Percentiles rank a stretch among this genome's conserved stretches.
phyloP scores from a whole-genome alignment of 2,797 vertebrate species.

The Anisognathus igniventris region DNA sequence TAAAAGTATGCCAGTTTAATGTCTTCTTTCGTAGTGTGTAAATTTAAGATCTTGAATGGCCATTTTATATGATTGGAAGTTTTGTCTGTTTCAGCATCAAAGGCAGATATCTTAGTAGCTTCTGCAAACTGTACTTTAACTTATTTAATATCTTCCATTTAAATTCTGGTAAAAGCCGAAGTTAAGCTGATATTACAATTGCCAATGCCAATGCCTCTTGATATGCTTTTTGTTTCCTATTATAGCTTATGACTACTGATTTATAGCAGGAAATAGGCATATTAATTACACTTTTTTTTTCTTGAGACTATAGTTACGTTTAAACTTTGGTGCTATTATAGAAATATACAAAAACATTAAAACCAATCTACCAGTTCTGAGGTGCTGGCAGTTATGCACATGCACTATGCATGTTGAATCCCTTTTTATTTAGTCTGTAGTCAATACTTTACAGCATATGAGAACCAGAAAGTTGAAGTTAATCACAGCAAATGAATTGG shows the following conservation, averaged over 20 bases:
- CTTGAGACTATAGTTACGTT: neutral
- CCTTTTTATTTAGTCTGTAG: neutral
- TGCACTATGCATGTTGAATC: neutral
- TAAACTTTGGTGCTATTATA: neutral
- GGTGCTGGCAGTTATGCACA: rapidly evolving
- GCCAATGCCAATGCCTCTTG: neutral
- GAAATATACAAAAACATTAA: neutral
- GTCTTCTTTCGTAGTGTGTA: neutral
- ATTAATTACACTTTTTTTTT: neutral
- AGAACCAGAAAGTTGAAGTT: neutral
- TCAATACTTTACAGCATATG: neutral
- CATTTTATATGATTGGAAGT: neutral
- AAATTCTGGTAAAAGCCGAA: neutral
- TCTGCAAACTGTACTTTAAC: neutral
- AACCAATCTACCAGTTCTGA: rapidly evolving
- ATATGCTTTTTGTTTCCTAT: neutral
- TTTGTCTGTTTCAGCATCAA: neutral
- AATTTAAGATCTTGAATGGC: neutral
- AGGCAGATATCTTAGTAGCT: neutral
- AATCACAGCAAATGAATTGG: neutral
- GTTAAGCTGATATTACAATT: neutral
- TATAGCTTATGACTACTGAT: neutral
- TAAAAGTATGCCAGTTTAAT: neutral
- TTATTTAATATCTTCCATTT: neutral
- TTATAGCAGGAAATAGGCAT: neutral